Percentiles rank a stretch among this genome's conserved stretches.
phyloP scores from a whole-genome alignment of 2,113 vertebrate genomes.

The Ceyx melanurus region DNA sequence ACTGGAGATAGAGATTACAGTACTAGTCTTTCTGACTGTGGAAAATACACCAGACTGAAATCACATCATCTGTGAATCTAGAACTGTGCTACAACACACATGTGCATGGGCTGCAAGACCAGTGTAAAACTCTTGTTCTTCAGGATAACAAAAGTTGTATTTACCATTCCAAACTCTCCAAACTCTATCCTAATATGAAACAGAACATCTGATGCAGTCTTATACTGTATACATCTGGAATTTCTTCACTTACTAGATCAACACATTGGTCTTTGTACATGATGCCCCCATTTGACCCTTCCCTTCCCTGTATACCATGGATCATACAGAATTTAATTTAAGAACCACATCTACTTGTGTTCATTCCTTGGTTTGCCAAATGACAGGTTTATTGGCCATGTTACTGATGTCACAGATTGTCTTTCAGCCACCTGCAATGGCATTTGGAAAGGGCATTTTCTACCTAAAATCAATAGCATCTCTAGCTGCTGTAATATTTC shows the following conservation, averaged over 20 bases:
- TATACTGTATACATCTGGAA: not conserved
- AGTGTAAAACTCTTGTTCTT: not conserved
- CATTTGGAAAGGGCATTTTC: conserved; percentile 47
- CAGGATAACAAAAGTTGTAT: not conserved
- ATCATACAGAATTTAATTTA: not conserved
- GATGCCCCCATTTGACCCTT: not conserved
- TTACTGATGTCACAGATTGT: conserved; percentile 7
- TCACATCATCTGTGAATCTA: not conserved
- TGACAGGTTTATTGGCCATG: not conserved
- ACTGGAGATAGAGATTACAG: not conserved
- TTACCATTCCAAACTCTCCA: not conserved
- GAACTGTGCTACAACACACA: not conserved
- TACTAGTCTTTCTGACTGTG: fast-evolving
- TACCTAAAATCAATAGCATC: conserved; percentile 59
- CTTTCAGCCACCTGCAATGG: conserved; percentile 31
- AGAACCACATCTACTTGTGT: not conserved
- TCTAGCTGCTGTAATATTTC: conserved; percentile 49
- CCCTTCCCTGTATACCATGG: not conserved
- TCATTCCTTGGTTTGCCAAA: conserved; percentile 4
- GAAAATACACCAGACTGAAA: not conserved
- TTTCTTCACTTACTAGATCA: not conserved
- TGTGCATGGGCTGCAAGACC: not conserved
- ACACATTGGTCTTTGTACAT: not conserved
- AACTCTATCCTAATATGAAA: not conserved
- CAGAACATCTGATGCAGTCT: not conserved